Evolutionary conservation across 2,888 invertebrate genomes (phyloP).

Genomic region (Ormyrus labotus): DNA sequence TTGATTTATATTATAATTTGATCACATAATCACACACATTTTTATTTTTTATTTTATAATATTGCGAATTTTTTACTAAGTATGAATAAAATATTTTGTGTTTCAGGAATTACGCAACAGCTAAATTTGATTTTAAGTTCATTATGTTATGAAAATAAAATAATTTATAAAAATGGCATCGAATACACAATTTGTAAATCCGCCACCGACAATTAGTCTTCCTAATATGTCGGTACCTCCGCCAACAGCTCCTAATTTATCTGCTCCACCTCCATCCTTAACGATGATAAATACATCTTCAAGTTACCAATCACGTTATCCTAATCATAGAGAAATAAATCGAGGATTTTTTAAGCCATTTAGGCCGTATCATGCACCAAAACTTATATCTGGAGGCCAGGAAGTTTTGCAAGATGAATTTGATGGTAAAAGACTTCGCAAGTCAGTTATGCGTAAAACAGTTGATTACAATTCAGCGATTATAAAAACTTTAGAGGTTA

Average conservation of each 20-base stretch:
- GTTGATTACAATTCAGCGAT: slow-evolving; percentile 98
- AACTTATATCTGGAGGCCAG: slow-evolving; percentile 71
- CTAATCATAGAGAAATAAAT: slow-evolving; percentile 70
- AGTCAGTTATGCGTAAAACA: slow-evolving; percentile 97
- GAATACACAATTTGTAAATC: slow-evolving; percentile 70
- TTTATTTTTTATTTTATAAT: too few species aligned
- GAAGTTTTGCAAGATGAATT: slow-evolving; percentile 85
- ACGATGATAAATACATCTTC: slow-evolving; percentile 72
- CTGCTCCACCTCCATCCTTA: slow-evolving; percentile 73
- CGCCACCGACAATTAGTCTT: slow-evolving; percentile 70
- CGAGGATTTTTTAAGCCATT: slow-evolving; percentile 77
- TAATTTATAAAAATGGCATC: slow-evolving; percentile 64
- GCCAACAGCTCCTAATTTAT: slow-evolving; percentile 71
- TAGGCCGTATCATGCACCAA: slow-evolving; percentile 75
- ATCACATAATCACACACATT: too few species aligned
- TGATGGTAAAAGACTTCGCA: slow-evolving; percentile 95
- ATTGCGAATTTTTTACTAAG: too few species aligned
- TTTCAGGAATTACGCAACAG: too few species aligned
- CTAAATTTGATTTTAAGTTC: too few species aligned
- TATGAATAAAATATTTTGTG: too few species aligned
- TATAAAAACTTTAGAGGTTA: slow-evolving; percentile 90
- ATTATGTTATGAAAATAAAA: too few species aligned
- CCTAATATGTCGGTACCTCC: slow-evolving; percentile 76
- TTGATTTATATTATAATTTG: too few species aligned
- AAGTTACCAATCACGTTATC: slow-evolving; percentile 69